Evolutionary conservation across 2,797 vertebrate genomes (phyloP).

Genomic region (Cyprinodon diabolis): DNA sequence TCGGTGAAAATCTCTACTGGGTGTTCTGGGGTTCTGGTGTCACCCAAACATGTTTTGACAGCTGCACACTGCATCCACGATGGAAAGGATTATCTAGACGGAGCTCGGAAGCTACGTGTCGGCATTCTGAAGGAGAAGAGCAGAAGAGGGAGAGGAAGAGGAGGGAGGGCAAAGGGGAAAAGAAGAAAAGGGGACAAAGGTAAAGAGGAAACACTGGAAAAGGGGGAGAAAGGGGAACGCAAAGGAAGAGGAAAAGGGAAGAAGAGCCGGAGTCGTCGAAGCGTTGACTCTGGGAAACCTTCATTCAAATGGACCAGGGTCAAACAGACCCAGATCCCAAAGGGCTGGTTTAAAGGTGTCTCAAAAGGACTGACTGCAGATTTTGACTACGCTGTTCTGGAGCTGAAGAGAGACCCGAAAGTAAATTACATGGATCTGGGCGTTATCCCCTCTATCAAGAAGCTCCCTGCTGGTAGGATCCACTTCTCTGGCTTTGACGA

Average conservation of each 20-base stretch:
- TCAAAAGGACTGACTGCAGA: conserved; percentile 83
- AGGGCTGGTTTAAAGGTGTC: conserved; percentile 91
- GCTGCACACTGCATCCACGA: conserved; percentile 96
- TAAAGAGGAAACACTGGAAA: conserved; percentile 44
- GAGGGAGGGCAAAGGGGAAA: conserved; percentile 72
- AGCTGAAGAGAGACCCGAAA: conserved; percentile 90
- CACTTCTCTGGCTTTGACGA: conserved; percentile 97
- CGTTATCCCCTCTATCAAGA: conserved; percentile 86
- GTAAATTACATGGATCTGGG: conserved; percentile 94
- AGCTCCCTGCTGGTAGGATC: conserved; percentile 90
- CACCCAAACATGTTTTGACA: conserved; percentile 91
- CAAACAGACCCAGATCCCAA: conserved; percentile 91
- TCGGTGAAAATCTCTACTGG: conserved; percentile 96
- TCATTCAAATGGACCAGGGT: conserved; percentile 95
- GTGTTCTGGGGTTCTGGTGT: conserved; percentile 92
- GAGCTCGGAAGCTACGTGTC: conserved; percentile 88
- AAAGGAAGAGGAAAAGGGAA: conserved; percentile 71
- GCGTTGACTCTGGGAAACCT: conserved; percentile 73
- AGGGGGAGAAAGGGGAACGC: conserved; percentile 40
- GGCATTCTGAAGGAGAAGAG: conserved; percentile 89
- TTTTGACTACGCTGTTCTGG: conserved; percentile 95
- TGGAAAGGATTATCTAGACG: conserved; percentile 90
- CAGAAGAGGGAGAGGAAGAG: conserved; percentile 76
- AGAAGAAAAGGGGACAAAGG: conserved; percentile 64
- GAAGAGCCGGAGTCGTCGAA: conserved; percentile 68